Conservation (phyloP, 2,797 vertebrate genomes). For the Etheostoma perlongum region DNA sequence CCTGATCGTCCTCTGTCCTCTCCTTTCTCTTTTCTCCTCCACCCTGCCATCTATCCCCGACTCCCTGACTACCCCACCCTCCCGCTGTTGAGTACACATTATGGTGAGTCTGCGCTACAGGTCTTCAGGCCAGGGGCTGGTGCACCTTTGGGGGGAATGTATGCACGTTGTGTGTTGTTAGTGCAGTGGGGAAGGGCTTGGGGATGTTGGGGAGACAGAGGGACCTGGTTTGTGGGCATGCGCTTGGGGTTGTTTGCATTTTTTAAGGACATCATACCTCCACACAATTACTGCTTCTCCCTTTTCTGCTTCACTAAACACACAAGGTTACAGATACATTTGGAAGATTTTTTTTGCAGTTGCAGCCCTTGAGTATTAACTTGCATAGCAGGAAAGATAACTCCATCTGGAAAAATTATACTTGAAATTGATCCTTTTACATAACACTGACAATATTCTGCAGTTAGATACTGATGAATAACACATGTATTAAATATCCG, state of each 20-base stretch:
- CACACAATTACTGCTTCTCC: constrained; percentile 7
- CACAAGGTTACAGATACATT: constrained; percentile 36
- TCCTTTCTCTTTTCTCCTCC: constrained; percentile 36
- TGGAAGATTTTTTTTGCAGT: constrained; percentile 30
- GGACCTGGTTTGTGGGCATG: constrained; percentile 38
- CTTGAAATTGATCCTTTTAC: constrained; percentile 16
- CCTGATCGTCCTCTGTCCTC: constrained; percentile 45
- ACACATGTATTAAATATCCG: background rate
- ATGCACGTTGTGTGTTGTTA: background rate
- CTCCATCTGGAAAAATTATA: constrained; percentile 27
- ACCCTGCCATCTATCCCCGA: constrained; percentile 25
- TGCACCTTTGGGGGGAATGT: constrained; percentile 34
- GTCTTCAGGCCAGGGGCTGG: constrained; percentile 45
- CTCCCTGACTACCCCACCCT: background rate
- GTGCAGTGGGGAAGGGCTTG: background rate
- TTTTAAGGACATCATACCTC: constrained; percentile 34
- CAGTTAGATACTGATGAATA: background rate
- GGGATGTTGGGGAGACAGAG: constrained; percentile 15
- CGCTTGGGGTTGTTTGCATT: constrained; percentile 52
- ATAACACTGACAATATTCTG: background rate
- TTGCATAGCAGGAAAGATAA: constrained; percentile 20
- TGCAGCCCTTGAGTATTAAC: constrained; percentile 57
- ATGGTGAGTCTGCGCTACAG: constrained; percentile 60
- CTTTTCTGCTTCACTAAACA: constrained; percentile 33
- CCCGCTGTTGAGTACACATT: constrained; percentile 53